Conservation (phyloP, 2,888 invertebrate genomes). For the Lithophane leautieri region DNA sequence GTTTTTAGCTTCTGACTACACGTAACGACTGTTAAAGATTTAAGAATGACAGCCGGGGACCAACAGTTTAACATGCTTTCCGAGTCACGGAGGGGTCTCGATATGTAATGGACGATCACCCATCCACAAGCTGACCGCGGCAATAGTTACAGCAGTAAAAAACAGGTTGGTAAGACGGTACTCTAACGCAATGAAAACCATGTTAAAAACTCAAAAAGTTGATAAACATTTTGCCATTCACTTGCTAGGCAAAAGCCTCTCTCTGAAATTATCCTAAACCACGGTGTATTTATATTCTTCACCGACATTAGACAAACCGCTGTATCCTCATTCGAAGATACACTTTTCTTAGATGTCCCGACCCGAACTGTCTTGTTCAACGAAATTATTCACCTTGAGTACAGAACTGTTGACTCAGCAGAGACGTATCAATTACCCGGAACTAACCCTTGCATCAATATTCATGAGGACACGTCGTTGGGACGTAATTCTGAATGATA, state of each 20-base stretch:
- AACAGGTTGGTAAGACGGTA: not conserved
- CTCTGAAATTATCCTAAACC: not conserved
- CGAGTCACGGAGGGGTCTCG: too few relatives aligned
- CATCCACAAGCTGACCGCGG: too few relatives aligned
- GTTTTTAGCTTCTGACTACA: too few relatives aligned
- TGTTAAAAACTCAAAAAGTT: not conserved
- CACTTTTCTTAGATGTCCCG: not conserved
- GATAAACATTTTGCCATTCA: not conserved
- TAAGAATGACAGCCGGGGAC: too few relatives aligned
- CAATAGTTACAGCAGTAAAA: too few relatives aligned
- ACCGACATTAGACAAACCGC: not conserved
- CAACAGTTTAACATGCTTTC: too few relatives aligned
- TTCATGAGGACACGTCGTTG: conserved; percentile 36
- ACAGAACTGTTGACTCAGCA: conserved; percentile 21
- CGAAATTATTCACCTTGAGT: conserved; percentile 41
- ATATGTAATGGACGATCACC: too few relatives aligned
- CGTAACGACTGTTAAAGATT: too few relatives aligned
- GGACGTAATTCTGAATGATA: conserved; percentile 21
- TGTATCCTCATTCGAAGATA: not conserved
- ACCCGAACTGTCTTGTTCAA: conserved; percentile 18
- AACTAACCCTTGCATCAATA: conserved; percentile 49
- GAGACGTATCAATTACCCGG: conserved; percentile 53
- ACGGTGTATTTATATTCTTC: not conserved
- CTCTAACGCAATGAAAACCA: not conserved
- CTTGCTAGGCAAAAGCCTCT: not conserved